Evolutionary conservation across 2,888 invertebrate species (phyloP).

Genomic region (Lissocephala sabroskyi): DNA sequence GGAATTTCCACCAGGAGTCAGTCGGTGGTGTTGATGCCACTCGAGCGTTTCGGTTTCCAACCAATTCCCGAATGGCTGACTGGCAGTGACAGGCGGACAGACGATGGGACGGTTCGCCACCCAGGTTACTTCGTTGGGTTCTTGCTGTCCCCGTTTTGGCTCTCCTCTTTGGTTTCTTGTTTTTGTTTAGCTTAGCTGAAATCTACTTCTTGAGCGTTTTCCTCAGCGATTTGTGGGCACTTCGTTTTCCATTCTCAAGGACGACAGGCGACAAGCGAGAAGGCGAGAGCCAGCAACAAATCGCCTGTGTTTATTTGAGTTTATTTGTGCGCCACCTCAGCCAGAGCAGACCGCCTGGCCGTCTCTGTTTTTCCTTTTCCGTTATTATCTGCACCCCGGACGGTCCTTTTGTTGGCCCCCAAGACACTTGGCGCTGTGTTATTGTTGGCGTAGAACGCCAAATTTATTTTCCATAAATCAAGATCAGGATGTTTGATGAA

Average conservation of each 20-base stretch:
- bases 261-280: too few relatives aligned
- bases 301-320: conserved; percentile 50
- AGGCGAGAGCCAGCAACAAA: conserved; percentile 20
- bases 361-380: background rate
- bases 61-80: conserved; percentile 45
- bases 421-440: conserved; percentile 13
- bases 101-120: background rate
- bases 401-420: background rate
- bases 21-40: conserved; percentile 7
- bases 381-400: too few relatives aligned
- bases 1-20: background rate
- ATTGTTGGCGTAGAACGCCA: conserved; percentile 32
- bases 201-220: background rate
- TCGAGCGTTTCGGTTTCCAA: conserved; percentile 32
- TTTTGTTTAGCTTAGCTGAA: background rate
- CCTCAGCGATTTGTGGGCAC: background rate
- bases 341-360: too few relatives aligned
- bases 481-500: conserved; percentile 65
- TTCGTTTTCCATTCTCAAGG: background rate
- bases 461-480: conserved; percentile 64
- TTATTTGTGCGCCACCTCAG: conserved; percentile 53
- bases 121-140: background rate
- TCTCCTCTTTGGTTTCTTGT: background rate
- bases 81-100: conserved; percentile 16
- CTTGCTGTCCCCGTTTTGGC: background rate